These are phyloP conservation scores for Nomia melanderi DNA, from an alignment of 1,140 invertebrate genomes.

Conservation along the genomic window DNA sequence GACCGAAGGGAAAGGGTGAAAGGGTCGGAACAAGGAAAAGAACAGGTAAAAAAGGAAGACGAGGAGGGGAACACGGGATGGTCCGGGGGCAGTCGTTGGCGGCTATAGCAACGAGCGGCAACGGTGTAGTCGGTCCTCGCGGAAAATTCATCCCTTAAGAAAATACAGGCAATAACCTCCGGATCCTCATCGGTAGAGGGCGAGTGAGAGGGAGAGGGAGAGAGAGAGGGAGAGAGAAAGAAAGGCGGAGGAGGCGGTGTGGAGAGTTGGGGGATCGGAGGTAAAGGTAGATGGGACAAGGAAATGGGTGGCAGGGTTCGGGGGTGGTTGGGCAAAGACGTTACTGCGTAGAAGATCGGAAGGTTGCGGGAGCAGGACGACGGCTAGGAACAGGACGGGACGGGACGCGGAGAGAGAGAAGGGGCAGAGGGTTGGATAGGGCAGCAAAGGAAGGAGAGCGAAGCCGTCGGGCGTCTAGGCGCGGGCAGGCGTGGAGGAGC, in stretches of 20 bases:
- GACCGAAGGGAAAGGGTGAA: not conserved
- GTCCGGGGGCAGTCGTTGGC: conserved; percentile 1
- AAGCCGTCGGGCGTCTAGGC: conserved; percentile 41
- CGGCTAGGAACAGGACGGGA: conserved; percentile 19
- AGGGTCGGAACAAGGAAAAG: not conserved
- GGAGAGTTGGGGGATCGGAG: conserved; percentile 23
- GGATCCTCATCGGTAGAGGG: conserved; percentile 70
- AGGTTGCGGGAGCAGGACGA: conserved; percentile 27
- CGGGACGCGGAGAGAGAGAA: not conserved
- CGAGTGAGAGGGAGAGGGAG: conserved; percentile 39
- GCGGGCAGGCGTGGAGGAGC: not conserved
- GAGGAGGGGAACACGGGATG: not conserved
- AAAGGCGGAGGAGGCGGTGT: conserved; percentile 47
- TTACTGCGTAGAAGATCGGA: conserved; percentile 58
- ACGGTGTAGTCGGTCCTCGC: conserved; percentile 53
- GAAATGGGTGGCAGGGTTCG: conserved; percentile 12
- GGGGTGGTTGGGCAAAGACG: conserved; percentile 55
- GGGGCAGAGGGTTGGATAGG: conserved; percentile 28
- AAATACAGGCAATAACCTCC: conserved; percentile 79
- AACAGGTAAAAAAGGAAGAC: not conserved
- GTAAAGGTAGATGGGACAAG: conserved; percentile 49
- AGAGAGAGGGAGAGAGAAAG: conserved; percentile 37
- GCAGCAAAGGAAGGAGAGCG: conserved; percentile 56
- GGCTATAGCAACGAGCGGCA: conserved; percentile 27
- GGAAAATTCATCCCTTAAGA: conserved; percentile 78